Evolutionary conservation across 2,888 invertebrate species (phyloP).

Genomic region (Camponotus fellah): DNA sequence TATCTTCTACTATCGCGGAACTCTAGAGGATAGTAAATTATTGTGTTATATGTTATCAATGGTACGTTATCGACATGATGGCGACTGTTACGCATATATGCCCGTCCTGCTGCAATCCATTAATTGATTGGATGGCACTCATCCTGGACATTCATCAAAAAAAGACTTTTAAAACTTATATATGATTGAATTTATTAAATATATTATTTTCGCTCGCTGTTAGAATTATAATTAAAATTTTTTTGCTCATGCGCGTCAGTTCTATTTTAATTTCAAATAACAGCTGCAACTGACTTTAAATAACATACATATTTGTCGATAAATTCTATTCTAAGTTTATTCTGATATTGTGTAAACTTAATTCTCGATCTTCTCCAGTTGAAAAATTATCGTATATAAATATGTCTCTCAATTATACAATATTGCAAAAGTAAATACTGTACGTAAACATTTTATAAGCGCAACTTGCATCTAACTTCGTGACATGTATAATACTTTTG

Average conservation of each 20-base stretch:
- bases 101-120: slow-evolving; percentile 43
- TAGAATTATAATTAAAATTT: slow-evolving; percentile 3
- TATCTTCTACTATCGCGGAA: slow-evolving; percentile 50
- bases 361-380: neutral
- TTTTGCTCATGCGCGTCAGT: neutral
- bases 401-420: slow-evolving; percentile 25
- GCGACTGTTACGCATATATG: slow-evolving; percentile 29
- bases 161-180: neutral
- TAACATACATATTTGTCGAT: neutral
- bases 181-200: neutral
- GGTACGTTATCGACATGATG: slow-evolving; percentile 61
- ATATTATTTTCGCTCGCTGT: neutral
- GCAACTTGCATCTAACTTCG: neutral
- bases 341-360: neutral
- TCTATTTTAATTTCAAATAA: neutral
- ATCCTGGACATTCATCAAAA: slow-evolving; percentile 7
- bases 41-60: slow-evolving; percentile 78
- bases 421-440: neutral
- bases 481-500: slow-evolving; percentile 9
- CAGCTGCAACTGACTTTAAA: neutral
- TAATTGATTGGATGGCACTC: slow-evolving; percentile 45
- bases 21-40: slow-evolving; percentile 80
- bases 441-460: slow-evolving; percentile 24
- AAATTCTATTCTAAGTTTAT: neutral
- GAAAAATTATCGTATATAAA: neutral